Evolutionary conservation across 2,797 vertebrate genomes (phyloP), one percentile per base, ranked within the genome.

Genomic region (Huso huso): DNA sequence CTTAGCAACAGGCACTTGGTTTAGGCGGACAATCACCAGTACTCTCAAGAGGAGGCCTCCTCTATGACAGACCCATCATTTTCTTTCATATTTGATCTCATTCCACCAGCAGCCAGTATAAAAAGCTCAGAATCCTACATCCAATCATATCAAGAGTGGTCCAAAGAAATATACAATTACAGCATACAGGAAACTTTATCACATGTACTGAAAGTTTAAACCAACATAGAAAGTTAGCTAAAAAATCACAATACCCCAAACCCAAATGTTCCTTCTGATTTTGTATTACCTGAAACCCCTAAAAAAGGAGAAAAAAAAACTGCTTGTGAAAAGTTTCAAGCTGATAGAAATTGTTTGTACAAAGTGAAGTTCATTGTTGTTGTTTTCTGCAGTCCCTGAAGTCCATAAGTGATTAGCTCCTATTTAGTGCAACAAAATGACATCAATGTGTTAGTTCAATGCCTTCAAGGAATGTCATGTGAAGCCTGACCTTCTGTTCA

Each of bases 341-440:
- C 23, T 37, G 23, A 37, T 4, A 37, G 23, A 37, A 37, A 37
- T 37, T 37, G 23, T 4, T 37, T 37, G 23, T 37, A 37, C 23
- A 37, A 37, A 37, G 23, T 37, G 23, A 37, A 37, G 23, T 4
- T 37, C 23, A 37, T 50, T 15, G 48, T 63, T 50, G 15, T 51
- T 53, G 50, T 15, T 60, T 72, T 83, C 80, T 79, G 75, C 78
- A 81, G 75, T 83, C 81, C 82, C 79, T 77, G 80, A 81, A 76
- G 78, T 77, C 69, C 78, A 71, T 68, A 76, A 76, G 68, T 59
- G 60, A 74, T 74, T 77, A 83, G 77, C 76, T 84, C 77, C 75
- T 77, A 81, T 87, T 89, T 88, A 92, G 90, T 93, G 91, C 91
- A 91, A 91, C 73, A 80, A 79, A 79, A 77, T 74, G 71, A 76